Evolutionary conservation across 2,113 vertebrate species (phyloP).

Genomic region (Zapus hudsonius): DNA sequence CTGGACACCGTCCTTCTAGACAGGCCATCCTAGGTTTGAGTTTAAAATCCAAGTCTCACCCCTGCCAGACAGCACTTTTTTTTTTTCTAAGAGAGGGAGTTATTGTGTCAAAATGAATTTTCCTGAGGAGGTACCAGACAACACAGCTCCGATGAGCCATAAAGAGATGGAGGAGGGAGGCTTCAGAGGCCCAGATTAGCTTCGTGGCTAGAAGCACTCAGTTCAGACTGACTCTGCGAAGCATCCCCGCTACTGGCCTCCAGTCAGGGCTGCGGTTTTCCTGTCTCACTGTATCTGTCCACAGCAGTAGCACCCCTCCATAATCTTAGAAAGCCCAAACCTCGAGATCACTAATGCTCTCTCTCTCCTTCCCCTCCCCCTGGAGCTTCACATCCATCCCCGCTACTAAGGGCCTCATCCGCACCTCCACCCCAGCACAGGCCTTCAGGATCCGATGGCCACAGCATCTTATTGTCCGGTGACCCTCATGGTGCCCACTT

Average conservation of each 20-base stretch:
- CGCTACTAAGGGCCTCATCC: neutral
- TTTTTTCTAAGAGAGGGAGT: neutral
- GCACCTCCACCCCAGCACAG: neutral
- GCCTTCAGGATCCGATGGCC: neutral
- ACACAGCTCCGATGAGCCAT: fast-evolving
- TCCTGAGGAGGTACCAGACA: neutral
- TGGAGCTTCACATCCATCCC: too few species aligned
- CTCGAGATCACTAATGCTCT: too few species aligned
- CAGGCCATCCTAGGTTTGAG: neutral
- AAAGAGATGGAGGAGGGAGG: neutral
- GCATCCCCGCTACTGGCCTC: too few species aligned
- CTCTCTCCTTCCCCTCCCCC: too few species aligned
- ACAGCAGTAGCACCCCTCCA: fast-evolving
- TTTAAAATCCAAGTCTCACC: neutral
- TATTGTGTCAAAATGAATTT: neutral
- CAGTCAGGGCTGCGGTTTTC: neutral
- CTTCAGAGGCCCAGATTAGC: neutral
- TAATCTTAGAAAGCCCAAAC: neutral
- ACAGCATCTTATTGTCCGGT: fast-evolving
- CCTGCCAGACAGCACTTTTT: neutral
- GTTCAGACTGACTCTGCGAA: neutral
- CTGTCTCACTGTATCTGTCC: neutral
- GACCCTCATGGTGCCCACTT: fast-evolving
- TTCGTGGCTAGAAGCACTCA: neutral
- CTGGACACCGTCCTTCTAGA: neutral